Percentiles rank a stretch among this genome's conserved stretches.
Evolutionary conservation across 2,888 invertebrate species (phyloP).

Genomic region (Rhamphomyia laevipes): DNA sequence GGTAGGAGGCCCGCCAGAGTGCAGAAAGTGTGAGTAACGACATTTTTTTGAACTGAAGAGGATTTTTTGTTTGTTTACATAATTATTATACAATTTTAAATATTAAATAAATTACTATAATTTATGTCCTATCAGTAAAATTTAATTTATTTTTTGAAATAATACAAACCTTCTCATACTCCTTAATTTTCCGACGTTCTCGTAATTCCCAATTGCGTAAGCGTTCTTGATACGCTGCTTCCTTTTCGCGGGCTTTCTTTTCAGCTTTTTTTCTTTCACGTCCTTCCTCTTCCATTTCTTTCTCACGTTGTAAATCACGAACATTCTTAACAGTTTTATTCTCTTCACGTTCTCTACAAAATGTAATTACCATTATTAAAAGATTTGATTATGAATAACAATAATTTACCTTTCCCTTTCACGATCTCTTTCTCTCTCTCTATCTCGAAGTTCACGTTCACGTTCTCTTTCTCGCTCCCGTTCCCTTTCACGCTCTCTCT

Average conservation of each 20-base stretch:
- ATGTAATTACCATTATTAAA: not conserved
- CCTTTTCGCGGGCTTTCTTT: conserved; percentile 86
- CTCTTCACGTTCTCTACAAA: conserved; percentile 37
- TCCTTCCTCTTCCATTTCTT: conserved; percentile 84
- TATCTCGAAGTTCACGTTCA: conserved; percentile 35
- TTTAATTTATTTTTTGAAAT: not conserved
- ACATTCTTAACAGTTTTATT: conserved; percentile 43
- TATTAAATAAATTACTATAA: no score
- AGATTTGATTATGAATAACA: not conserved
- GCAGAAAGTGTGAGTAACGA: no score
- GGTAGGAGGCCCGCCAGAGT: no score
- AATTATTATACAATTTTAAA: no score
- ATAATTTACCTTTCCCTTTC: conserved; percentile 14
- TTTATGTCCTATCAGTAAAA: not conserved
- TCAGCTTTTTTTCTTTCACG: conserved; percentile 83
- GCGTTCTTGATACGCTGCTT: conserved; percentile 90
- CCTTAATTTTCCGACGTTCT: conserved; percentile 80
- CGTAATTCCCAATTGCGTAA: conserved; percentile 71
- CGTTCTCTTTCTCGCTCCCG: conserved; percentile 39
- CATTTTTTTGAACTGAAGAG: no score
- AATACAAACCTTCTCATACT: conserved; percentile 56
- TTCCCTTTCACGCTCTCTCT: conserved; percentile 42
- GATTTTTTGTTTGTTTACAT: no score
- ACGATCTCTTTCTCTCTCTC: conserved; percentile 37
- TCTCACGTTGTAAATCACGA: conserved; percentile 56